Conservation (phyloP, 2,797 vertebrate species). For the Thamnophis elegans region DNA sequence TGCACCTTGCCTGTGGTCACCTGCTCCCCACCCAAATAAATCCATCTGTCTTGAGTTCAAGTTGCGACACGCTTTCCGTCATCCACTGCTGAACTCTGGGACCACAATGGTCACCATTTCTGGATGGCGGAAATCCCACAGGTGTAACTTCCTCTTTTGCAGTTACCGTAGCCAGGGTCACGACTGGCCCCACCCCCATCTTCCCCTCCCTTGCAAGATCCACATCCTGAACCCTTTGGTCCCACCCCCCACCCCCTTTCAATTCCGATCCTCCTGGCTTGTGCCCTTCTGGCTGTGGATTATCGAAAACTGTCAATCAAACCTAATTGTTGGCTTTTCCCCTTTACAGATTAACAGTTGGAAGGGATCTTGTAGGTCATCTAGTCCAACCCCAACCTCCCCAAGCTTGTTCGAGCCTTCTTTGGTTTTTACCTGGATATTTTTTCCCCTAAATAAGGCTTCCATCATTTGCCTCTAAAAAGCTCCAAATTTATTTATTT, state of each 20-base stretch:
- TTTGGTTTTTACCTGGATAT: background rate
- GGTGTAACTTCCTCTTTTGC: background rate
- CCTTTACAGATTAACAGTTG: too few relatives aligned
- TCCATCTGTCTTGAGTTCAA: background rate
- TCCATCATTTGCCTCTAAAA: background rate
- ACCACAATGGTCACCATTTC: background rate
- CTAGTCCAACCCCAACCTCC: too few relatives aligned
- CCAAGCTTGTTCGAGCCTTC: background rate
- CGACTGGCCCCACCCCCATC: accelerated
- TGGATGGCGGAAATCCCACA: background rate
- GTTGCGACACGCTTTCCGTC: background rate
- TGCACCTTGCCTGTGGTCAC: background rate
- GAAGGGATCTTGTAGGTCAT: too few relatives aligned
- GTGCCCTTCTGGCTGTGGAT: background rate
- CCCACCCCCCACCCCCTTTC: too few relatives aligned
- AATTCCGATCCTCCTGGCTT: background rate
- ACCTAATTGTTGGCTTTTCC: background rate
- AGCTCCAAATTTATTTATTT: background rate
- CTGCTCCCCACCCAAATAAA: background rate
- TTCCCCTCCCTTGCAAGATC: background rate
- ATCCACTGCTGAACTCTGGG: background rate
- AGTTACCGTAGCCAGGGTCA: background rate
- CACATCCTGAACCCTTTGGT: background rate
- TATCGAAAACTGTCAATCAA: background rate
- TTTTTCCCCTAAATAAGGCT: background rate